Conservation (phyloP, 2,888 invertebrate genomes). For the Cryptosula pallasiana region DNA sequence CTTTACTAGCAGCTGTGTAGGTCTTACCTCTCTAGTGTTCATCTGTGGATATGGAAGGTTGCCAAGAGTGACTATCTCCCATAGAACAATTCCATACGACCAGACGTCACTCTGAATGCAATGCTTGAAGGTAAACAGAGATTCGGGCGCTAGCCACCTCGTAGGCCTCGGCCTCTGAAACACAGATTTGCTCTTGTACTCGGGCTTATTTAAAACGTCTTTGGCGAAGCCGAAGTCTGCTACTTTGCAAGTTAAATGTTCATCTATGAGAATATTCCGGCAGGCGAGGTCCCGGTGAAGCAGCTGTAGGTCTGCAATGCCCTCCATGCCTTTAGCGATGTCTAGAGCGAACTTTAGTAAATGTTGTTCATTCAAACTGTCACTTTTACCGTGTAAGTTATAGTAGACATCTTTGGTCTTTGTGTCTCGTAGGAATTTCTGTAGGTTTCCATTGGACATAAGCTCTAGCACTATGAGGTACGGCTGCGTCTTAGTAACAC, state of each 20-base stretch:
- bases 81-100: constrained; percentile 69
- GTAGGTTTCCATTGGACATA: constrained; percentile 79
- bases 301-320: constrained; percentile 60
- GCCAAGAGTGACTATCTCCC: constrained; percentile 88
- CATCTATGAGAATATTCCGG: constrained; percentile 74
- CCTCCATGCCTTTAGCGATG: constrained; percentile 11
- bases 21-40: neutral
- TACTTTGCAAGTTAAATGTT: constrained; percentile 80
- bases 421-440: constrained; percentile 78
- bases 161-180: constrained; percentile 43
- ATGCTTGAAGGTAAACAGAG: constrained; percentile 20
- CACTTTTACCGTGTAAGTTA: constrained; percentile 17
- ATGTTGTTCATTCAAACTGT: constrained; percentile 20
- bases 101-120: constrained; percentile 20
- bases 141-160: constrained; percentile 14
- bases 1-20: no score
- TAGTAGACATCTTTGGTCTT: constrained; percentile 49
- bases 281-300: constrained; percentile 80
- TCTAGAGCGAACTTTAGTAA: constrained; percentile 11
- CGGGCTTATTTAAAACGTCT: constrained; percentile 71
- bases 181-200: constrained; percentile 48
- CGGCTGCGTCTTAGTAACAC: constrained; percentile 58
- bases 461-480: constrained; percentile 88
- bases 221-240: constrained; percentile 84
- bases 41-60: constrained; percentile 28